phyloP scores from a whole-genome alignment of 2,797 vertebrate genomes.

The Varecia variegata region DNA sequence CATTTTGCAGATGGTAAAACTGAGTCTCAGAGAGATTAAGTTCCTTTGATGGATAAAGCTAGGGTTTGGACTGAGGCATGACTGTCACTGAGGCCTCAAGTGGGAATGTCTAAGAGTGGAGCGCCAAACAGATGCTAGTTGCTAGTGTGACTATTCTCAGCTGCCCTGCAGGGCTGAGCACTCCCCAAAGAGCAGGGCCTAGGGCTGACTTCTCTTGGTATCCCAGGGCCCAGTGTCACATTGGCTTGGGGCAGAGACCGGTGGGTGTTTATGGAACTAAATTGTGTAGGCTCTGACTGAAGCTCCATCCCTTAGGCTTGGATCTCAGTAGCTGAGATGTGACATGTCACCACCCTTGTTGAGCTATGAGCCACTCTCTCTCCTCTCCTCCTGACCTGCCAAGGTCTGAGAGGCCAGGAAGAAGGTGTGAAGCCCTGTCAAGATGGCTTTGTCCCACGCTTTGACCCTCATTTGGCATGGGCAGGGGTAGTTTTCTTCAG shows the following conservation, averaged over 20 bases:
- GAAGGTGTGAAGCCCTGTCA: not conserved
- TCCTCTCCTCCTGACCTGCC: not conserved
- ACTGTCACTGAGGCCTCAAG: not conserved
- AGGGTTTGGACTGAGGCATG: not conserved
- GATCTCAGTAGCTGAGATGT: not conserved
- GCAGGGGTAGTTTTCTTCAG: not conserved
- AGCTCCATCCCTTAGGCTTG: no score
- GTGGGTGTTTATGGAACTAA: not conserved
- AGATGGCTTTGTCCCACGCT: not conserved
- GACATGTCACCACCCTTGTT: not conserved
- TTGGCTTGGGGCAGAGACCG: not conserved
- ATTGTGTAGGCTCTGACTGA: not conserved
- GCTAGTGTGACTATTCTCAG: fast-evolving
- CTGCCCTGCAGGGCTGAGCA: not conserved
- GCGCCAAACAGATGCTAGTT: fast-evolving
- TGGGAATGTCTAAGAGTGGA: not conserved
- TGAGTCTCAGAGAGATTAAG: not conserved
- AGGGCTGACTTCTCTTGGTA: not conserved
- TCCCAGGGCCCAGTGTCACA: not conserved
- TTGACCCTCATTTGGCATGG: not conserved
- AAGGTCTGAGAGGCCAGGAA: not conserved
- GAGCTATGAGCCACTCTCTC: not conserved
- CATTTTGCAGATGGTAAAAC: not conserved
- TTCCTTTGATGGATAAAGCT: not conserved
- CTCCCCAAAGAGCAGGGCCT: not conserved